Conservation (phyloP, 2,797 vertebrate genomes). For the Clamator glandarius region DNA sequence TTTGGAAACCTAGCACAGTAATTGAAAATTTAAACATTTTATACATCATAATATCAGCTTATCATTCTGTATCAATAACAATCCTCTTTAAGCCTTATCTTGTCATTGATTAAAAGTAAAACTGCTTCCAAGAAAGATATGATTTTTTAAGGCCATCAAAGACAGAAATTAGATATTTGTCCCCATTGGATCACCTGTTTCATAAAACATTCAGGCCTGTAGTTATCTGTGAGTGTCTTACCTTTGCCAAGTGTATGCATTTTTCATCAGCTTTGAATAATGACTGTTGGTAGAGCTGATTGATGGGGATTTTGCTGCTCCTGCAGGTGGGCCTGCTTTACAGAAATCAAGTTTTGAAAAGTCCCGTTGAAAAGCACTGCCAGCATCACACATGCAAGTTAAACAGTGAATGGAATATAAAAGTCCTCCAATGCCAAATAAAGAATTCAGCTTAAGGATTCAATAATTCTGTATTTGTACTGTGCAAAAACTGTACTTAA, state of each 20-base stretch:
- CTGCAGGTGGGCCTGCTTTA: background rate
- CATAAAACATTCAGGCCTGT: constrained; percentile 70
- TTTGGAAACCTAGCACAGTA: background rate
- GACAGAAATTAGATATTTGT: constrained; percentile 48
- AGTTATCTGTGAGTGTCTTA: background rate
- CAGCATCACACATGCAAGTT: background rate
- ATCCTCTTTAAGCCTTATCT: background rate
- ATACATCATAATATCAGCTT: background rate
- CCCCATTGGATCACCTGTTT: constrained; percentile 35
- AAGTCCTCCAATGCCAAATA: background rate
- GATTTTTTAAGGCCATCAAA: constrained; percentile 39
- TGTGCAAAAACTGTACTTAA: background rate
- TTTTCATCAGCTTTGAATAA: constrained; percentile 67
- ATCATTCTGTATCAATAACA: background rate
- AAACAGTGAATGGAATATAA: background rate
- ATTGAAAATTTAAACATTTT: background rate
- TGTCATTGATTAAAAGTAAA: background rate
- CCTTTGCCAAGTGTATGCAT: constrained; percentile 36
- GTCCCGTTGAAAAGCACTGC: background rate
- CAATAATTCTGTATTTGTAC: background rate
- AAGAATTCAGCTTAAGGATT: background rate
- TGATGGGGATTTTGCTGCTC: background rate
- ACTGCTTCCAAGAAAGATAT: background rate
- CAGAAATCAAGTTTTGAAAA: constrained; percentile 10
- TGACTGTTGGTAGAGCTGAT: background rate